These are phyloP conservation scores for Monodelphis domestica DNA, from an alignment of 2,797 vertebrate genomes.

Conservation along the genomic window DNA sequence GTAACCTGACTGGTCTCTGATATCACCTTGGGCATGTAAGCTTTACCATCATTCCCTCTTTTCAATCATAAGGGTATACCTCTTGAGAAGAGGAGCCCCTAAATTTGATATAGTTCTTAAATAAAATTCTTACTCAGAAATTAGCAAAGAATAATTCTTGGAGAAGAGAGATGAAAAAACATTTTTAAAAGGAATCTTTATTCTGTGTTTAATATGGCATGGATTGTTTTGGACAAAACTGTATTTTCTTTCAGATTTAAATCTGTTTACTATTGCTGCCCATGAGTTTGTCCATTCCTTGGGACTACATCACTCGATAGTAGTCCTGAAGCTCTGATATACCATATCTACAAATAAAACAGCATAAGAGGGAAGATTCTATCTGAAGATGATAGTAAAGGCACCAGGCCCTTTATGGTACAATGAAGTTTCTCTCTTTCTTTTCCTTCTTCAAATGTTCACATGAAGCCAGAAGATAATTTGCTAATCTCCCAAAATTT, in stretches of 20 bases:
- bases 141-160: background rate
- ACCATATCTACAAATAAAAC: constrained; percentile 89
- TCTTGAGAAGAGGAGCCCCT: background rate
- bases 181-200: background rate
- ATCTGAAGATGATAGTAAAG: constrained; percentile 88
- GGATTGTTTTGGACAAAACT: background rate
- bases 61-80: background rate
- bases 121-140: background rate
- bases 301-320: constrained; percentile 87
- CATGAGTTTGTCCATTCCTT: constrained; percentile 88
- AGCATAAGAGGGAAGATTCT: constrained; percentile 89
- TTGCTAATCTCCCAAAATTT: background rate
- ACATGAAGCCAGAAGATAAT: background rate
- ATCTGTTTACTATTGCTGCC: constrained; percentile 88
- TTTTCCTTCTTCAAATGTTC: background rate
- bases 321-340: constrained; percentile 88
- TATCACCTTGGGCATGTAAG: background rate
- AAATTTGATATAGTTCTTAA: background rate
- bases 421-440: constrained; percentile 1
- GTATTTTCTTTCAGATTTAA: constrained; percentile 82
- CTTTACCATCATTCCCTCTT: background rate
- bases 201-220: background rate
- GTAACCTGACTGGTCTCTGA: background rate
- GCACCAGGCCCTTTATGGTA: constrained; percentile 89
- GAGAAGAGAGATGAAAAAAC: background rate